Conservation (phyloP, 2,888 invertebrate genomes). For the Mongoloraphidia duomilia region DNA sequence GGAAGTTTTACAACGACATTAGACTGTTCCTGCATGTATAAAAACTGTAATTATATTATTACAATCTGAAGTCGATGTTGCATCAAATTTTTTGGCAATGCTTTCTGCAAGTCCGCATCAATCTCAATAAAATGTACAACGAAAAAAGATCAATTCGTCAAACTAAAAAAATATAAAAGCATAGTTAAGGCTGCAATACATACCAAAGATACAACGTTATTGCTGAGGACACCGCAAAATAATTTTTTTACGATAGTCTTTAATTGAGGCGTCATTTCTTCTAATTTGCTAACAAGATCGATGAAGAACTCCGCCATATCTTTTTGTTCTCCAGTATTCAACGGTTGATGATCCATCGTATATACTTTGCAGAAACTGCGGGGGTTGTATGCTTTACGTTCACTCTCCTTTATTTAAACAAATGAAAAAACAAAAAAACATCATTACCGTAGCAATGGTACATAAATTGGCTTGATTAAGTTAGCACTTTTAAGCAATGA, state of each 20-base stretch:
- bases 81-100: too few relatives aligned
- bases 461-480: too few relatives aligned
- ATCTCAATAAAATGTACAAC: not conserved
- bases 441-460: too few relatives aligned
- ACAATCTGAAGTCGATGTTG: too few relatives aligned
- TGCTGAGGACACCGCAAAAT: conserved; percentile 87
- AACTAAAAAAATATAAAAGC: not conserved
- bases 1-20: too few relatives aligned
- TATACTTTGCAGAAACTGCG: conserved; percentile 91
- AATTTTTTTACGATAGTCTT: conserved; percentile 80
- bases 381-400: conserved; percentile 90
- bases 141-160: not conserved
- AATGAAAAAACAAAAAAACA: too few relatives aligned
- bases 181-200: conserved; percentile 21
- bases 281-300: conserved; percentile 86
- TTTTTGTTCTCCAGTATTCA: conserved; percentile 93
- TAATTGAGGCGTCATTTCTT: conserved; percentile 86
- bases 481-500: too few relatives aligned
- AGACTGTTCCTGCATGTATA: too few relatives aligned
- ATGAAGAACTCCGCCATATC: conserved; percentile 98
- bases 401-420: conserved; percentile 53
- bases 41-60: too few relatives aligned
- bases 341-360: conserved; percentile 91
- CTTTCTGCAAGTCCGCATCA: too few relatives aligned
- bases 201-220: conserved; percentile 86